Evolutionary conservation across 1,140 invertebrate species (phyloP).

Genomic region (Megalopta genalis): DNA sequence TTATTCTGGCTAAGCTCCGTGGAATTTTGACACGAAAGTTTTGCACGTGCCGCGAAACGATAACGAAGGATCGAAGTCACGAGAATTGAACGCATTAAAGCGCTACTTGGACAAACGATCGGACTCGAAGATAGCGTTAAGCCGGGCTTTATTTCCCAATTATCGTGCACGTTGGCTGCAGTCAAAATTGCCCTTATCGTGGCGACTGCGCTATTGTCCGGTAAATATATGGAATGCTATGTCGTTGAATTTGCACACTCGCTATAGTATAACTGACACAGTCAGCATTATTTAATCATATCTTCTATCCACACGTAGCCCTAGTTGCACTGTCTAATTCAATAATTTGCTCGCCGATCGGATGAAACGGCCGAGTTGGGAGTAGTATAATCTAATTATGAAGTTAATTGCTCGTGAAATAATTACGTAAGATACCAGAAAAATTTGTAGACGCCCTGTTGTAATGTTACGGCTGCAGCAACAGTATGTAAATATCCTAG

Average conservation of each 20-base stretch:
- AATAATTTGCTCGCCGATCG: neutral
- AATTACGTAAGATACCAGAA: neutral
- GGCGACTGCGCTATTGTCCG: slow-evolving; percentile 6
- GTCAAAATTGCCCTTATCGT: slow-evolving; percentile 43
- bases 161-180: slow-evolving; percentile 27
- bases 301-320: neutral
- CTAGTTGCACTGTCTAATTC: neutral
- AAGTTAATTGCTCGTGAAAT: neutral
- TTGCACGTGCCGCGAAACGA: neutral
- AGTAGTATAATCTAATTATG: neutral
- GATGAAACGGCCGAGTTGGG: neutral
- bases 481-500: neutral
- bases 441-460: neutral
- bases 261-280: neutral
- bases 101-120: slow-evolving; percentile 47
- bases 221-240: neutral
- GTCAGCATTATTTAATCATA: neutral
- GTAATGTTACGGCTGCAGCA: neutral
- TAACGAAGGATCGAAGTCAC: slow-evolving; percentile 40
- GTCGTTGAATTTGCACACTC: slow-evolving; percentile 4
- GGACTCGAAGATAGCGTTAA: slow-evolving; percentile 55
- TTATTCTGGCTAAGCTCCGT: neutral
- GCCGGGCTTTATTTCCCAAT: slow-evolving; percentile 49
- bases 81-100: slow-evolving; percentile 34
- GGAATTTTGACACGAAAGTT: neutral